Evolutionary conservation across 2,888 invertebrate species (phyloP), one percentile per base, ranked within the genome.

Genomic region (Perithous albicinctus): DNA sequence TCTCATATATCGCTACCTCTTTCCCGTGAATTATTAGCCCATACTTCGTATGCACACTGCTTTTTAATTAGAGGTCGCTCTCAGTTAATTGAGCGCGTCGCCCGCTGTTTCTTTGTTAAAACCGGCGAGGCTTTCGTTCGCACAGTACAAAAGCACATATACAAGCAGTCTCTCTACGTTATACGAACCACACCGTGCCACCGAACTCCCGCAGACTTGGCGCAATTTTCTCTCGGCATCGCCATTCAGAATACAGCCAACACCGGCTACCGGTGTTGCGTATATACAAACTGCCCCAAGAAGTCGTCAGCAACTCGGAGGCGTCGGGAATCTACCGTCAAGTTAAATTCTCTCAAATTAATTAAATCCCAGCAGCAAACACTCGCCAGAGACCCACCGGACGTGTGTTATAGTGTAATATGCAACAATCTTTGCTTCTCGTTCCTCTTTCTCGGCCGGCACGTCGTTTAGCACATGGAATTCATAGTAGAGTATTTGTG

Each of bases 261-360:
- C 46, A 10, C 18, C 32, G 63, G 54, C 64, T 61, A 51, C 48
- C 43, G 66, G 56, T 67, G 75, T 56, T 75, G 67, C 38, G n/a
- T 59, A n/a, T n/a, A n/a, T n/a, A 75, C 75, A 20, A 59, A 15
- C 32, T 12, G 63, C 56, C 10, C 46, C n/a, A n/a, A n/a, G 51
- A 41, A 73, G 48, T 46, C 73, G 29, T 51, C 46, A 61, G 41
- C 38, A 38, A 69, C 72, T 78, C 51, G 8, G 41, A 72, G 66
- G 73, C 48, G 73, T 73, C 67, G 73, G 32, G 67, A n/a, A n/a
- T n/a, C n/a, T 73, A 61, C 20, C 79, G 79, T 54, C 74, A 56
- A 64, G 74, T 75, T n/a, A 74, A 79, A 74, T 12, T 6, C 75
- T 80, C 75, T 75, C 63, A 80, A 80, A 80, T 80, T 80, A 80